phyloP scores from a whole-genome alignment of 2,113 vertebrate genomes.

The Crotophaga sulcirostris region DNA sequence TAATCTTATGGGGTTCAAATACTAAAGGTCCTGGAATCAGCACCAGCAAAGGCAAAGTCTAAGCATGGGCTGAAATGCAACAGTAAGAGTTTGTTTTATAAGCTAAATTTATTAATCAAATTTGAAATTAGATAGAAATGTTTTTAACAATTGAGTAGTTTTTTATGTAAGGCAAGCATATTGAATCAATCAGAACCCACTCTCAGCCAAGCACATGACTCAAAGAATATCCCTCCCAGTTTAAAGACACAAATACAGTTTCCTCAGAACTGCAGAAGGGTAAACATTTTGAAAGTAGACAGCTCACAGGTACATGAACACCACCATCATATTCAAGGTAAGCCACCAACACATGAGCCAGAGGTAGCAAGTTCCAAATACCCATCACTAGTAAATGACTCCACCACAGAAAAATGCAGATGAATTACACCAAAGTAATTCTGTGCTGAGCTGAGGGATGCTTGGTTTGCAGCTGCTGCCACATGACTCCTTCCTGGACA shows the following conservation, averaged over 20 bases:
- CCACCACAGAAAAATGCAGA: background rate
- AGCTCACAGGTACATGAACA: background rate
- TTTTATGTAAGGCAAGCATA: constrained; percentile 22
- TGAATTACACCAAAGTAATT: background rate
- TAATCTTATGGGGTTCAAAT: background rate
- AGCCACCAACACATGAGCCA: background rate
- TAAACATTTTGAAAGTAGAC: background rate
- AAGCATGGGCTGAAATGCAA: background rate
- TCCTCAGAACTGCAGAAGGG: background rate
- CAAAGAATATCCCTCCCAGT: background rate
- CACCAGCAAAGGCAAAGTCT: background rate
- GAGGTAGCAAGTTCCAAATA: background rate
- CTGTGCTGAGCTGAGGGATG: background rate
- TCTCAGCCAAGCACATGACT: background rate
- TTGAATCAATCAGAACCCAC: background rate
- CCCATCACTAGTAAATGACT: background rate
- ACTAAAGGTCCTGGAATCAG: background rate
- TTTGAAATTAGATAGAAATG: background rate
- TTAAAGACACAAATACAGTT: background rate
- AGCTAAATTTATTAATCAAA: constrained; percentile 8
- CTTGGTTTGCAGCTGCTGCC: background rate
- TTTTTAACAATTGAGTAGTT: background rate
- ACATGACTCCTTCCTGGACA: background rate
- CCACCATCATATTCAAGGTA: background rate
- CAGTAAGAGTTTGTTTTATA: background rate